Conservation (phyloP, 1,140 invertebrate species). For the fruit fly (Drosophila melanogaster) region Release_6_plus_ISO1_MT NT_033777.3:9645001-9645500, state of each 20-base stretch:
- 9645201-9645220: background rate
- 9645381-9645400: constrained; percentile 14
- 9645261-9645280: constrained; percentile 2
- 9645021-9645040: constrained; percentile 21
- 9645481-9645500: background rate
- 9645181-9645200: background rate
- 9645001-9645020: constrained; percentile 27
- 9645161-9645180: constrained; percentile 1
- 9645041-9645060: constrained; percentile 4
- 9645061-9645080: constrained; percentile 11
- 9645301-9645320: constrained; percentile 7
- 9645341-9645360: constrained; percentile 1
- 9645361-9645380: constrained; percentile 5
- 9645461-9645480: constrained; percentile 4
- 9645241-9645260: background rate
- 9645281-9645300: constrained; percentile 17
- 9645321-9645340: constrained; percentile 4
- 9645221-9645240: background rate
- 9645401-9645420: constrained; percentile 7
- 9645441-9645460: constrained; percentile 5
- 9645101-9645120: background rate
- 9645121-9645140: constrained; percentile 31
- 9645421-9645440: constrained; percentile 5
- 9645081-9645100: constrained; percentile 7
- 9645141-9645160: constrained; percentile 13